Evolutionary conservation across 2,888 invertebrate genomes (phyloP).

Genomic region (Agrypnus murinus): DNA sequence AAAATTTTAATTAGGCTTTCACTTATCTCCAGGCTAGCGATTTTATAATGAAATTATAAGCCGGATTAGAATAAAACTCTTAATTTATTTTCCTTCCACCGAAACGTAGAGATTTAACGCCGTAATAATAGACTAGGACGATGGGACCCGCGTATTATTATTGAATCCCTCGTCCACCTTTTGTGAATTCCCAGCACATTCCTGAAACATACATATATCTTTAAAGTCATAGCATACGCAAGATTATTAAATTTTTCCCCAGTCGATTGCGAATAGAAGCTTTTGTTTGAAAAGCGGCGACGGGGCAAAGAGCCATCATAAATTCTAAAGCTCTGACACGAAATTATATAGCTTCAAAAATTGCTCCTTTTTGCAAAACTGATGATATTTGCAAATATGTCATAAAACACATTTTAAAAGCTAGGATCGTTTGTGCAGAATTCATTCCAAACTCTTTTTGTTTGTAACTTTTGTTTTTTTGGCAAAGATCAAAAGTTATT

Average conservation of each 20-base stretch:
- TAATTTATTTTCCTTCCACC: conserved; percentile 45
- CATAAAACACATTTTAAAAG: not conserved
- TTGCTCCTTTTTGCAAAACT: conserved; percentile 20
- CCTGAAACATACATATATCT: conserved; percentile 53
- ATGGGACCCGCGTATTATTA: conserved; percentile 41
- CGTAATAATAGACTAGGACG: conserved; percentile 48
- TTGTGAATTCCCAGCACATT: conserved; percentile 51
- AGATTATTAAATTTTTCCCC: conserved; percentile 54
- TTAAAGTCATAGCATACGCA: conserved; percentile 52
- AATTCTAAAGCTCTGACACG: conserved; percentile 38
- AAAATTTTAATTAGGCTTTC: conserved; percentile 45
- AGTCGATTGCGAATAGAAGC: conserved; percentile 50
- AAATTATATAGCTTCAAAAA: conserved; percentile 41
- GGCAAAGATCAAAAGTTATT: not conserved
- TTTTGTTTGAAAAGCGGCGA: conserved; percentile 49
- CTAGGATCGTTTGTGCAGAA: not conserved
- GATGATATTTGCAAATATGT: conserved; percentile 14
- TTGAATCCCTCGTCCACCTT: conserved; percentile 52
- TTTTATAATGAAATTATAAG: conserved; percentile 44
- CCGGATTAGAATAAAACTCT: conserved; percentile 47
- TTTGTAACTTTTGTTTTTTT: not conserved
- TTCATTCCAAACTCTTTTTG: no score
- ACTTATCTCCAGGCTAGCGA: conserved; percentile 31
- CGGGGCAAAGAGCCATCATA: conserved; percentile 41
- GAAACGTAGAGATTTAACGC: conserved; percentile 42